Evolutionary conservation across 2,888 invertebrate genomes (phyloP), one percentile per base, ranked within the genome.

Genomic region (Pachymerium ferrugineum): DNA sequence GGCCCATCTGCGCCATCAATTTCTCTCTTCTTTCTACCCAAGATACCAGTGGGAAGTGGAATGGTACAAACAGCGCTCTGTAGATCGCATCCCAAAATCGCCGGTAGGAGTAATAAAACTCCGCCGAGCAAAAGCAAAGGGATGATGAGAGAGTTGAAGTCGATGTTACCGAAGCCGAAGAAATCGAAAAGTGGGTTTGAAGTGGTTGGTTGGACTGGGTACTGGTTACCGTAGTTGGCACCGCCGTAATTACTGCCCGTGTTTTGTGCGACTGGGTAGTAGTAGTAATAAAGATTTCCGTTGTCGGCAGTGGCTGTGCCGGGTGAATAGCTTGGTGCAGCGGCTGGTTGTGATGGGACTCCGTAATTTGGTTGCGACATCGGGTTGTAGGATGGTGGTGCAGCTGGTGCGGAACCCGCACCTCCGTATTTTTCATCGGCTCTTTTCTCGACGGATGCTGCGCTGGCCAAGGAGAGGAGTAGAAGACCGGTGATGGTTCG

Each of bases 281-380:
- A 79, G 73, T 78, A 78, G 76, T 79, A 79, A 76, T 79, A 79
- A 22, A 79, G 76, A 72, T 79, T 78, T 29, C 79, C 79, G 28
- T 74, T 75, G 47, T 76, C 76, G 22, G 76, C 74, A 38, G 74
- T 54, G 2, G 70, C 19, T 3, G 42, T 29, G 31, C 35, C 47
- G 28, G 31, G 30, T 2, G 75, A 33, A 54, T 72, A 72, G 38
- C 16, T 22, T 1, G 72, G 47, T 3, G 74, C 74, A 3, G 74
- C 67, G 12, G 72, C 47, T 5, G 69, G 70, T 10, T 31, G 25
- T 4, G 71, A 16, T 38, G 30, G 71, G 10, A 16, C 71, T 6
- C 38, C 29, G 30, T 74, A 73, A 4, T 71, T 28, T 10, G 74
- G 74, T 3, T 22, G 19, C 5, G 72, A 31, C 8, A 28, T 62